Percentiles rank a stretch among this genome's conserved stretches.
phyloP scores from a whole-genome alignment of 2,113 vertebrate species.

The Falcunculus frontatus region DNA sequence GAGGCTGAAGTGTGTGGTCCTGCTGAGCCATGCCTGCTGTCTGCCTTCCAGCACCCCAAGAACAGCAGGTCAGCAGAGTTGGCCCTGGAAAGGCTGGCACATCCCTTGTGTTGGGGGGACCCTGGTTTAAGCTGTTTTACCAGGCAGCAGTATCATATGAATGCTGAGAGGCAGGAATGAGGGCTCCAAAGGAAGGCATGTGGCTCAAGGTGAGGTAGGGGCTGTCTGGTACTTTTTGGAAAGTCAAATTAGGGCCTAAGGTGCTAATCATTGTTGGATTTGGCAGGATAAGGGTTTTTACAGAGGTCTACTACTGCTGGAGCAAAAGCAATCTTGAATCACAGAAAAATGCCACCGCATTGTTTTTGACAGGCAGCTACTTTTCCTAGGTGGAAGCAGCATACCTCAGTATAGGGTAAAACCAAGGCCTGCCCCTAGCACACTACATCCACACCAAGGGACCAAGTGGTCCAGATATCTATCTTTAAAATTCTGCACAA shows the following conservation, averaged over 20 bases:
- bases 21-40: neutral
- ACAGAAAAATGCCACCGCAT: neutral
- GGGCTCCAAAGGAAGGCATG: neutral
- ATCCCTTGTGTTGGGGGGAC: rapidly evolving
- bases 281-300: neutral
- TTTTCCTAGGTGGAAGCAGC: neutral
- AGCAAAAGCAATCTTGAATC: neutral
- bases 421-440: neutral
- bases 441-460: neutral
- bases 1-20: neutral
- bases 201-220: neutral
- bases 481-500: neutral
- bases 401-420: neutral
- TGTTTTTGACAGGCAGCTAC: neutral
- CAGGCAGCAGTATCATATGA: neutral
- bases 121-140: neutral
- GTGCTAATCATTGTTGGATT: neutral
- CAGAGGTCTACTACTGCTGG: neutral
- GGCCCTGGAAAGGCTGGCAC: rapidly evolving
- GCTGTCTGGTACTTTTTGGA: neutral
- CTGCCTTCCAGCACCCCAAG: neutral
- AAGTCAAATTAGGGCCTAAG: neutral
- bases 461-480: neutral
- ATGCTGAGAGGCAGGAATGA: neutral
- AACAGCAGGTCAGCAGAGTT: neutral